Conservation (phyloP, 2,113 vertebrate genomes). For the Probosciger aterrimus region DNA sequence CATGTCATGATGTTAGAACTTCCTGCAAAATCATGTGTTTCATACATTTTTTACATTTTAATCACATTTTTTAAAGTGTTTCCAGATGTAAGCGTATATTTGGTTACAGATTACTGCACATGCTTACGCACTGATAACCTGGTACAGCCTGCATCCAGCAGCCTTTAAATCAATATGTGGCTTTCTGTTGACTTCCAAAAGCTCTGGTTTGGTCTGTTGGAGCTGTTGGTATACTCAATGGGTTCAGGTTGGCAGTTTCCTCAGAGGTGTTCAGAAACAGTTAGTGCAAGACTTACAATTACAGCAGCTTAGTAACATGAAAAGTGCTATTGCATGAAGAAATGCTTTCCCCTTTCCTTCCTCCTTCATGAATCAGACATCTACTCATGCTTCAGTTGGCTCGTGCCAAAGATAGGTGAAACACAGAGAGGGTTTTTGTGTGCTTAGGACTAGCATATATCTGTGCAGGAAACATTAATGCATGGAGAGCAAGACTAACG, state of each 20-base stretch:
- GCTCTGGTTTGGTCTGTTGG: background rate
- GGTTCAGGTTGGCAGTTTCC: background rate
- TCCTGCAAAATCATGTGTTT: slow-evolving; percentile 44
- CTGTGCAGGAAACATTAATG: background rate
- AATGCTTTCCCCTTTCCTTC: background rate
- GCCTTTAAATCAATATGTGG: background rate
- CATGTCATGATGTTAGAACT: slow-evolving; percentile 28
- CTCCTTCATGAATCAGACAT: background rate
- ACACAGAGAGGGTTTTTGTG: background rate
- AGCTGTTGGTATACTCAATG: background rate
- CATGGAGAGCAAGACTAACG: background rate
- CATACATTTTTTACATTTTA: slow-evolving; percentile 27
- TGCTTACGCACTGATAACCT: background rate
- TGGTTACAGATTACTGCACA: background rate
- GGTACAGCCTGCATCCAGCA: background rate
- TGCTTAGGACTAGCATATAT: background rate
- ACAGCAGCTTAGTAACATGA: background rate
- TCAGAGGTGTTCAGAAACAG: background rate
- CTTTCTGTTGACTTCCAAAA: background rate
- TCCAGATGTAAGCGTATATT: slow-evolving; percentile 35
- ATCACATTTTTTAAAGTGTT: slow-evolving; percentile 13
- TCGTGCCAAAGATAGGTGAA: background rate
- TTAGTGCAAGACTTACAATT: background rate
- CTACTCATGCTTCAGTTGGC: background rate
- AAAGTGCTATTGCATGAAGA: background rate